Base-by-base conservation (phyloP, 2,888 invertebrate genomes). In the Dynastes hyllus region DNA sequence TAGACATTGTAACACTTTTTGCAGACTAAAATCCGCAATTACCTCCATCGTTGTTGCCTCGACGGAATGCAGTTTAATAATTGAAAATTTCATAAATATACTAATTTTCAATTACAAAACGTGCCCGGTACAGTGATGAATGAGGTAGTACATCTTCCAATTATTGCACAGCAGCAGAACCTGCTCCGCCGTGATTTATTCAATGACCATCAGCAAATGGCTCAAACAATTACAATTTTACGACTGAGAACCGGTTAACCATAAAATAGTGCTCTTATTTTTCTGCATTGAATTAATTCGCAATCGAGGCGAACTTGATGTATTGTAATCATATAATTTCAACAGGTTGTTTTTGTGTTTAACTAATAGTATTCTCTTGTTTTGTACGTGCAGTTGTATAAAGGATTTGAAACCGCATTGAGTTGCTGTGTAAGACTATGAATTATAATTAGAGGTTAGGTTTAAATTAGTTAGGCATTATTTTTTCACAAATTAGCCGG, bases 41-140 rank as follows among this genome's bases (percentile, higher is more conserved):
- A 61, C 16, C 22, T 22, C 55, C 22, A 13, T 8, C 29, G 45
- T 50, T 40, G 58, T 9, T 27, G 45, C 53, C 29, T 77, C 40
- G 32, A 67, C 58, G 77, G 66, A 69, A 67, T 67, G 66, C 53
- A 77, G 16, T 73, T 71, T 66, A 75, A 73, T 77, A 79, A 80
- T 77, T 78, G 79, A 80, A 69, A 73, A 79, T 61, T 78, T 67
- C 79, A 80, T 81, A 81, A 81, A 81, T 81, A 81, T 79, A 77
- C 80, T 69, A 81, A 81, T 80, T 80, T 81, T 81, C 81, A 81
- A 81, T 81, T 81, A 81, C 58, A 79, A 80, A 80, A 77, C 79
- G 80, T 65, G 77, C 69, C 55, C 66, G 40, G 77, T 61, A 51
- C 65, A 58, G 75, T 81, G 81, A 81, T 78, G 80, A 80, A 81